Evolutionary conservation across 2,888 invertebrate genomes (phyloP), one percentile per base, ranked within the genome.

Genomic region (Drepanosiphum platanoidis): DNA sequence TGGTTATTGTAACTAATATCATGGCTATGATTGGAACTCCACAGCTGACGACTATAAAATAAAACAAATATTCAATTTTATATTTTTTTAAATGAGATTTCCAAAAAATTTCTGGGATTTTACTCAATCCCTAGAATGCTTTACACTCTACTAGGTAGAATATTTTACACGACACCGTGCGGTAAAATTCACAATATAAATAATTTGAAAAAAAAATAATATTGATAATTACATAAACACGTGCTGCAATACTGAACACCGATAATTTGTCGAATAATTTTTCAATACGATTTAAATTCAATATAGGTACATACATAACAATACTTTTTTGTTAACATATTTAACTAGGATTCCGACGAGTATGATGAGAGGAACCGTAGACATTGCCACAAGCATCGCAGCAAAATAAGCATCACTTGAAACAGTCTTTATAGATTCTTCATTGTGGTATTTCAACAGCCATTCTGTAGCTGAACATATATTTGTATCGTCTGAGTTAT

Each of bases 311-410:
- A 22, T 81, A 72, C 87, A 87, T 61, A 87, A 70, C 1, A 87
- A 61, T 27, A 80, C 11, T 72, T 87, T 87, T 80, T 87, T 87
- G 39, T 79, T 74, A 36, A 86, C 32, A 77, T 61, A 84, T 52
- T 80, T 71, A 36, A 87, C 77, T 32, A 75, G 9, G n/a, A 36
- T 74, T 32, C 86, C 80, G n/a, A 75, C 68, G 9, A 83, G 9
- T 18, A 86, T 64, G 15, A 83, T 71, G 1, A 83, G 39, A 64
- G 86, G 86, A 30, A 87, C 22, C 34, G 86, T 52, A 27, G 75
- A 34, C 27, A 18, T 1, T 32, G 83, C 66, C 27, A 75, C 61
- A 8, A 42, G 22, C 1, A 75, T 27, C 46, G 75, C 74, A 13
- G 66, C 52, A 3, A 75, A 52, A 52, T 75, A 83, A 34, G 75